Conservation (phyloP, 2,888 invertebrate species). For the Gibbula magus region DNA sequence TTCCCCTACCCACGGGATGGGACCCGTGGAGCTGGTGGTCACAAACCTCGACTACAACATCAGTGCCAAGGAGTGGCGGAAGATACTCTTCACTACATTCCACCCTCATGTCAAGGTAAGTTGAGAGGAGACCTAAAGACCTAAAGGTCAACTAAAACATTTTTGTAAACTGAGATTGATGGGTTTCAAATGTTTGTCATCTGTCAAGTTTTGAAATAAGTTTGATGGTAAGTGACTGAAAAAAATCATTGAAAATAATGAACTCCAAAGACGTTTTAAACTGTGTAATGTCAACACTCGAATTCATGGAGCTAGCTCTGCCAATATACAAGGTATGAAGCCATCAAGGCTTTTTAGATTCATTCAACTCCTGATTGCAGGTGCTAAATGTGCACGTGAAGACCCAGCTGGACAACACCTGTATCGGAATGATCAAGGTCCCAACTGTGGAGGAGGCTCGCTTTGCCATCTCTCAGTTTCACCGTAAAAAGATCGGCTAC, state of each 20-base stretch:
- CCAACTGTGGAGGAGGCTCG: slow-evolving; percentile 82
- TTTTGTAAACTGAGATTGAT: too few species aligned
- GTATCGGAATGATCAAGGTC: slow-evolving; percentile 84
- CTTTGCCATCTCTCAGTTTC: slow-evolving; percentile 86
- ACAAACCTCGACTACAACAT: slow-evolving; percentile 84
- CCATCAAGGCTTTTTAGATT: neutral
- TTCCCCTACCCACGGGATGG: neutral
- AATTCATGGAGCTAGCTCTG: neutral
- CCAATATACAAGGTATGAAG: neutral
- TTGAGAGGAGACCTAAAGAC: too few species aligned
- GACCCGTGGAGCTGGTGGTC: slow-evolving; percentile 75
- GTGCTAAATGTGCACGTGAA: slow-evolving; percentile 81
- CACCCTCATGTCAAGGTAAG: slow-evolving; percentile 81
- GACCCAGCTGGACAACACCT: slow-evolving; percentile 82
- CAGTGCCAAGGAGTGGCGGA: slow-evolving; percentile 82
- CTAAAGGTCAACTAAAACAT: too few species aligned
- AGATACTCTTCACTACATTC: slow-evolving; percentile 80
- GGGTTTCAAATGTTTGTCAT: too few species aligned
- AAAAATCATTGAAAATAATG: too few species aligned
- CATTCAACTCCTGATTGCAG: slow-evolving; percentile 44
- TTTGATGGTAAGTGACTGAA: too few species aligned
- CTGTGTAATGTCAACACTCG: too few species aligned
- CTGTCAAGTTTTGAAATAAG: too few species aligned
- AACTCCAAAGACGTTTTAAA: too few species aligned
- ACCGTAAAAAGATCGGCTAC: slow-evolving; percentile 87